Evolutionary conservation across 2,888 invertebrate species (phyloP).

Genomic region (Lissocephala sabroskyi): DNA sequence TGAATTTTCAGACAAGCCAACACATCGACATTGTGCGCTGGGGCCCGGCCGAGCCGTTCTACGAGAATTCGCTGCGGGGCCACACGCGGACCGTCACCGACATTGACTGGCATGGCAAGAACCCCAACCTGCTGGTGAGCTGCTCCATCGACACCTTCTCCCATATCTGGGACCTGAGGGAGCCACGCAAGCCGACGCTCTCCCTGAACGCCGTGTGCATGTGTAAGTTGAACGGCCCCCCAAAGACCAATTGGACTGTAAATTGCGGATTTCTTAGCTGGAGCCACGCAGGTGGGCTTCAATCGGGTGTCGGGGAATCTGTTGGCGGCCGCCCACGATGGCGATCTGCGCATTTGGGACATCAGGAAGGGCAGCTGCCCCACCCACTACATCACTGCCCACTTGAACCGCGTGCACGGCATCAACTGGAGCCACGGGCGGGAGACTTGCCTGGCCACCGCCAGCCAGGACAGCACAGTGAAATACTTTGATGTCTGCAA

Average conservation of each 20-base stretch:
- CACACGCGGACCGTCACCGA: slow-evolving; percentile 92
- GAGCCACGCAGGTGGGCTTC: slow-evolving; percentile 95
- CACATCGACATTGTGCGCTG: slow-evolving; percentile 89
- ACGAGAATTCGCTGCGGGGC: slow-evolving; percentile 81
- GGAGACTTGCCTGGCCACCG: slow-evolving; percentile 89
- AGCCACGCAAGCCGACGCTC: slow-evolving; percentile 85
- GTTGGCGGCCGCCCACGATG: slow-evolving; percentile 95
- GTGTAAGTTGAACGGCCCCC: slow-evolving; percentile 57
- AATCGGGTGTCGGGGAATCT: slow-evolving; percentile 87
- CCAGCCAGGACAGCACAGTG: slow-evolving; percentile 95
- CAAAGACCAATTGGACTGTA: no score
- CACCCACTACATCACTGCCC: slow-evolving; percentile 94
- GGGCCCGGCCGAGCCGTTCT: slow-evolving; percentile 81
- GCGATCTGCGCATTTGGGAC: slow-evolving; percentile 97
- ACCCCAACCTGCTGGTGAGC: slow-evolving; percentile 85
- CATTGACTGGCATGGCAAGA: slow-evolving; percentile 90
- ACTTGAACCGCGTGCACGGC: slow-evolving; percentile 88
- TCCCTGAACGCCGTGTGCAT: slow-evolving; percentile 91
- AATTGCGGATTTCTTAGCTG: slow-evolving; percentile 77
- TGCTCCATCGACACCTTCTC: slow-evolving; percentile 96
- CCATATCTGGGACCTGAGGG: slow-evolving; percentile 93
- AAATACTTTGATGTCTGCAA: slow-evolving; percentile 94
- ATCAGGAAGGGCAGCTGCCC: slow-evolving; percentile 89
- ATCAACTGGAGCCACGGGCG: slow-evolving; percentile 93
- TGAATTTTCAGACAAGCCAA: slow-evolving; percentile 83